Base-by-base conservation (phyloP, 2,113 vertebrate genomes). In the Sigmodon hispidus region DNA sequence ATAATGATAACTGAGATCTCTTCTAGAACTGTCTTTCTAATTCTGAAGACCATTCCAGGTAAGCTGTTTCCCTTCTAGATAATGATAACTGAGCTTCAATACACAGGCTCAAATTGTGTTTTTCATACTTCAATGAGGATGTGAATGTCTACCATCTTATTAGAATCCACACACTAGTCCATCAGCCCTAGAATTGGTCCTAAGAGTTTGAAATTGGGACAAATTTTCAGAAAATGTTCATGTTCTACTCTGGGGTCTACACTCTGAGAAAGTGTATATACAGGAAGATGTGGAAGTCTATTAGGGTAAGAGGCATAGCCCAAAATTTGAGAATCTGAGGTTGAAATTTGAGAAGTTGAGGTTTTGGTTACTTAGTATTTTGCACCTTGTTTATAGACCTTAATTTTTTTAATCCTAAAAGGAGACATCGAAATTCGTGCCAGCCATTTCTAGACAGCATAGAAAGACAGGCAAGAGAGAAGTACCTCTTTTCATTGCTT, bases 311-410 rank as follows among this genome's bases (percentile, higher is more conserved):
- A 9, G 40, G 80, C 45, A 83, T 29, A 95, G 9, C 8, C 21
- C 77, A 24, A 16, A 63, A 9, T 17, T 72, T 86, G 48, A 87
- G 93, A 34, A 91, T 24, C 57, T 86, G 61, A 26, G 21, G 40
- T 91, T 36, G 29, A 16, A 63, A 9, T 17, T 72, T 86, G 48
- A 87, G 93, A 34, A 91, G 31, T 52, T 86, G 61, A 26, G 21
- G 40, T 91, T 36, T 34, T 43, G 59, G 29, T 83, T 31, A 87
- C 48, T 19, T 48, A 93, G 4, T 63, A 94, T 77, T 97, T 94
- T 77, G 26, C 4, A 9, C 7, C 3, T 40, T 52, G n/a, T 15
- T 24, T 43, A 59, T 15, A 48, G 34, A 40, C 40, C 29, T 92
- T 87, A 16, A 0, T 69, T 21, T 89, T 96, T 15, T 65, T 91